A percentile compares a stretch with the other conserved stretches of the same genome.
These are phyloP conservation scores for Scatophagus argus DNA, from an alignment of 2,113 vertebrate genomes.

Conservation along the genomic window DNA sequence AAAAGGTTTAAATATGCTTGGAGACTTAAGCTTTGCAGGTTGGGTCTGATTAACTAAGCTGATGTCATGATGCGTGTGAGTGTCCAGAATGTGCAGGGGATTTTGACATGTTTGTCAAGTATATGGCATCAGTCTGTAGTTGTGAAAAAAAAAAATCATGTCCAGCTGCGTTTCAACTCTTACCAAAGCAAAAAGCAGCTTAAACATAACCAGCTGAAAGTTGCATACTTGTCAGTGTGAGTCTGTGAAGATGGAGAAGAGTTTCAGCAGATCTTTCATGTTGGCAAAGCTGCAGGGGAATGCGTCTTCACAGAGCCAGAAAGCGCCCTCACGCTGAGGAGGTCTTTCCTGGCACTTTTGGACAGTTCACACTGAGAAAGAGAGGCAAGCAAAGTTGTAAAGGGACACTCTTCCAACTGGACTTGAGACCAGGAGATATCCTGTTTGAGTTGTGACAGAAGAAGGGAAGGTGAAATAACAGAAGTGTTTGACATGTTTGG, in stretches of 20 bases:
- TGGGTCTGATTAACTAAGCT: neutral
- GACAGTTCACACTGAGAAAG: constrained; percentile 6
- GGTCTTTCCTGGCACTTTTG: constrained; percentile 26
- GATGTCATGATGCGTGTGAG: no score
- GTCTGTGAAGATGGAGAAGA: constrained; percentile 11
- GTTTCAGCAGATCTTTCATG: constrained; percentile 27
- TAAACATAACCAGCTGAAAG: neutral
- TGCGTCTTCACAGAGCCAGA: constrained; percentile 11
- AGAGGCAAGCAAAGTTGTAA: neutral
- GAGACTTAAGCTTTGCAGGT: neutral
- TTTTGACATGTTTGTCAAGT: neutral
- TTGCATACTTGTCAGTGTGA: neutral
- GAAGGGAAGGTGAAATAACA: neutral
- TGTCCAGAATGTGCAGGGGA: neutral
- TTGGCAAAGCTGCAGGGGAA: constrained; percentile 33
- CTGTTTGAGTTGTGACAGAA: constrained; percentile 32
- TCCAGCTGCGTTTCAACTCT: neutral
- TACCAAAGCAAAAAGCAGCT: neutral
- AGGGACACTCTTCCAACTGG: constrained; percentile 24
- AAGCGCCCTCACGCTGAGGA: neutral
- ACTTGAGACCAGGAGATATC: constrained; percentile 10
- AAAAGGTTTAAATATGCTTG: neutral
- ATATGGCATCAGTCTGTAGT: neutral
- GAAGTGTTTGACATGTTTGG: neutral
- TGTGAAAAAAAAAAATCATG: neutral